Percentiles rank a stretch among this genome's conserved stretches.
phyloP scores from a whole-genome alignment of 2,888 invertebrate species.

The Imbricaverruca yamaguchii region DNA sequence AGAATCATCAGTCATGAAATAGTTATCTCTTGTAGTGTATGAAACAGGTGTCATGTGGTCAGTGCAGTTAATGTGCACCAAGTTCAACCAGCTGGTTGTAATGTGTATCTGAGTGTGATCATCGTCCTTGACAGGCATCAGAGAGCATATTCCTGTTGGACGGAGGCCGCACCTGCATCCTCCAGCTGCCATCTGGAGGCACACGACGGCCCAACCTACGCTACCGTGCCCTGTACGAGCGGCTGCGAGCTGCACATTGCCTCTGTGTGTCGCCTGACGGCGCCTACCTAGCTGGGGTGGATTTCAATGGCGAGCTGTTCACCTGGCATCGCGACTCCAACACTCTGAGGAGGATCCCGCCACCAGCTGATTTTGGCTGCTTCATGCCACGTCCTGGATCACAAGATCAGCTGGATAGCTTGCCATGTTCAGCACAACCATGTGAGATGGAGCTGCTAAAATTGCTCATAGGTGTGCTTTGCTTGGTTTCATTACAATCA shows the following conservation, averaged over 20 bases:
- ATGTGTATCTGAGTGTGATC: neutral
- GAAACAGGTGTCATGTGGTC: neutral
- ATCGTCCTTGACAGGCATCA: neutral
- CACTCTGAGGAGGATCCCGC: neutral
- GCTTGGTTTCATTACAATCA: too few relatives aligned
- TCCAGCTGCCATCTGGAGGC: neutral
- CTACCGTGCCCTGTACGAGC: neutral
- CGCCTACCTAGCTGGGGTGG: neutral
- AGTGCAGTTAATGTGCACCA: neutral
- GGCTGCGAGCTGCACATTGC: neutral
- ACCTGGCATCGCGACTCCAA: conserved; percentile 1
- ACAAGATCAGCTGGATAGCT: neutral
- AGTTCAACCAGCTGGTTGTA: neutral
- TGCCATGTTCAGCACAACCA: neutral
- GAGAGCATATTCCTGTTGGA: neutral
- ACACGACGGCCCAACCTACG: neutral
- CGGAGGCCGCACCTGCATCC: neutral
- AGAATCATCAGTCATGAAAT: neutral
- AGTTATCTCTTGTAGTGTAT: neutral
- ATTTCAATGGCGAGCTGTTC: neutral
- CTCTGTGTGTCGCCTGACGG: neutral
- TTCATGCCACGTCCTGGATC: neutral
- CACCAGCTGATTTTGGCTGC: neutral
- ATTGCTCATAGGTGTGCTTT: too few relatives aligned
- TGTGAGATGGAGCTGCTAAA: neutral